Evolutionary conservation across 2,888 invertebrate genomes (phyloP).

Genomic region (Cordilura impudica): DNA sequence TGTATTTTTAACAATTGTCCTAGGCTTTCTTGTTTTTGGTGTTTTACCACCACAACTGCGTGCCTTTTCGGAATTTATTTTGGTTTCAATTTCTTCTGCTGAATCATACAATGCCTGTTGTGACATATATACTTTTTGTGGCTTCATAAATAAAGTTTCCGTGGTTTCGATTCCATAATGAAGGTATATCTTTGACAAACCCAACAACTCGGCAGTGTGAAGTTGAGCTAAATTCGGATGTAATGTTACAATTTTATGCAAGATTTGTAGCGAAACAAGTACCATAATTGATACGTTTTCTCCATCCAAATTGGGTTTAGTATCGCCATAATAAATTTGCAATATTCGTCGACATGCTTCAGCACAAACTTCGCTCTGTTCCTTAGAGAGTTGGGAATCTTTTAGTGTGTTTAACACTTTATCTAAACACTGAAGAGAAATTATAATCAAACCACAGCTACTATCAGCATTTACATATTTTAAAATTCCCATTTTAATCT

Average conservation of each 20-base stretch:
- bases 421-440: conserved; percentile 34
- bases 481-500: neutral
- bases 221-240: conserved; percentile 71
- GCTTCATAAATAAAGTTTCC: conserved; percentile 66
- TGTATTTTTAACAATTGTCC: conserved; percentile 41
- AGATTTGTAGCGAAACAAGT: conserved; percentile 63
- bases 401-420: conserved; percentile 19
- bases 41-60: conserved; percentile 82
- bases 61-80: conserved; percentile 54
- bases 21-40: conserved; percentile 68
- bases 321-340: conserved; percentile 19
- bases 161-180: conserved; percentile 78
- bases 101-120: conserved; percentile 81
- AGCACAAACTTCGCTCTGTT: neutral
- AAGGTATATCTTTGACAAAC: conserved; percentile 81
- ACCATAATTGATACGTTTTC: conserved; percentile 9
- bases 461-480: neutral
- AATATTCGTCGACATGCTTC: conserved; percentile 23
- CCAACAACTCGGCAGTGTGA: conserved; percentile 80
- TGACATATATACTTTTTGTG: conserved; percentile 81
- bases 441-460: conserved; percentile 1
- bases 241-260: conserved; percentile 70
- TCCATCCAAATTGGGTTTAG: neutral
- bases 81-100: conserved; percentile 64
- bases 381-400: conserved; percentile 17